Base-by-base conservation (phyloP, 2,797 vertebrate genomes). In the Valencia hispanica region DNA sequence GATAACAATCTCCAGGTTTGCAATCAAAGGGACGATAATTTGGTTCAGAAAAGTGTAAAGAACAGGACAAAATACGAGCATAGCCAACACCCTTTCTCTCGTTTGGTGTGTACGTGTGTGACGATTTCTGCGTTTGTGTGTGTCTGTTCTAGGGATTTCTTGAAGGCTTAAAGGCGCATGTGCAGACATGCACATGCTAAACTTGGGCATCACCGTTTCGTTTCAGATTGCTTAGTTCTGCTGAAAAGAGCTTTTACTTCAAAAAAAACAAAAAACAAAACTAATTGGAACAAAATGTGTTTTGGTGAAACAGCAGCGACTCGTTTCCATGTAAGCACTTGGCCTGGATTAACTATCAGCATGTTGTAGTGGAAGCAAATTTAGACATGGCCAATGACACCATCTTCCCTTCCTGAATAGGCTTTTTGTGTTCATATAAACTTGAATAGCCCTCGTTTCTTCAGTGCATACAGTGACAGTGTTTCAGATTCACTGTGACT, bases 31-130 rank as follows among this genome's bases (percentile, higher is more conserved):
- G 66, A 76, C 48, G 18, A 48, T 57, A 78, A 89, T 87, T 84
- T 86, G 87, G 79, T n/a, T 92, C 75, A 48, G 88, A 91, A 84
- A 89, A 86, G 81, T 87, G 87, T 84, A 83, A 92, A 88, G 80
- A 89, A 77, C 73, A 27, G 25, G 73, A 30, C 84, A 72, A 87
- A 87, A 85, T 87, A 84, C 53, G 74, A 77, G 48, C 69, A 2
- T 18, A 41, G 59, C 59, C 65, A 75, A 50, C 27, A 25, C 34
- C 61, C 61, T 39, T n/a, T 65, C 10, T 59, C 2, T 59, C 11
- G 2, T 17, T 77, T 50, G 80, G 71, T 77, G 70, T 70, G 61
- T 69, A 72, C 73, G 51, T 77, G 80, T 73, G 65, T 73, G 66
- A 71, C 51, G 70, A 72, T 73, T 63, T 68, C 66, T 61, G 72